These are phyloP conservation scores for Gymnothorax javanicus DNA, from an alignment of 2,797 vertebrate genomes.

Conservation along the genomic window DNA sequence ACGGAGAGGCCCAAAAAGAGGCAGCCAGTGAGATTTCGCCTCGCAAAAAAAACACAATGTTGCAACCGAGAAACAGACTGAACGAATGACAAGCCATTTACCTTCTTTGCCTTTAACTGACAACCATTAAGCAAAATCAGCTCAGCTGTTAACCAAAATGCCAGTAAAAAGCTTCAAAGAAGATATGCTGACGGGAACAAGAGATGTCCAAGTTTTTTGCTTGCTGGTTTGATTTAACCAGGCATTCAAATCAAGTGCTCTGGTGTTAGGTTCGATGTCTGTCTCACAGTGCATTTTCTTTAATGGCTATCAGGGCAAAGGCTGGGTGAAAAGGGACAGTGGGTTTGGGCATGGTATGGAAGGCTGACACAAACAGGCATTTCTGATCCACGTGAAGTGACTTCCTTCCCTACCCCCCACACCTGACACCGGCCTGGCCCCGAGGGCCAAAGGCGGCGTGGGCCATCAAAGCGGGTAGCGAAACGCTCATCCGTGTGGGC, in stretches of 20 bases:
- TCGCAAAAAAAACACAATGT: too few relatives aligned
- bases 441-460: not conserved
- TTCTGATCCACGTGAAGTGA: slow-evolving; percentile 37
- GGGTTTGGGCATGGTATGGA: slow-evolving; percentile 35
- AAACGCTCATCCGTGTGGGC: not conserved
- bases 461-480: not conserved
- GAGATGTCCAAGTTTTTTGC: not conserved
- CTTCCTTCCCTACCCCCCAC: slow-evolving; percentile 3
- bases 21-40: too few relatives aligned
- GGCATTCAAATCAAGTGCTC: not conserved
- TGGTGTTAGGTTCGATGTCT: slow-evolving; percentile 31
- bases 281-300: slow-evolving; percentile 45
- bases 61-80: not conserved
- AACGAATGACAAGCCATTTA: slow-evolving; percentile 6
- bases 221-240: not conserved
- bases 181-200: not conserved
- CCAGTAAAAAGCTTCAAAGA: not conserved
- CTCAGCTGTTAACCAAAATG: not conserved
- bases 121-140: slow-evolving; percentile 26
- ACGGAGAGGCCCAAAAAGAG: too few relatives aligned
- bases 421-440: not conserved
- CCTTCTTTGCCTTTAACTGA: slow-evolving; percentile 18
- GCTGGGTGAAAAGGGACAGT: slow-evolving; percentile 29
- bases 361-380: slow-evolving; percentile 33
- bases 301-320: slow-evolving; percentile 63